phyloP scores from a whole-genome alignment of 2,113 vertebrate genomes.

The Cephalopholis sonnerati region DNA sequence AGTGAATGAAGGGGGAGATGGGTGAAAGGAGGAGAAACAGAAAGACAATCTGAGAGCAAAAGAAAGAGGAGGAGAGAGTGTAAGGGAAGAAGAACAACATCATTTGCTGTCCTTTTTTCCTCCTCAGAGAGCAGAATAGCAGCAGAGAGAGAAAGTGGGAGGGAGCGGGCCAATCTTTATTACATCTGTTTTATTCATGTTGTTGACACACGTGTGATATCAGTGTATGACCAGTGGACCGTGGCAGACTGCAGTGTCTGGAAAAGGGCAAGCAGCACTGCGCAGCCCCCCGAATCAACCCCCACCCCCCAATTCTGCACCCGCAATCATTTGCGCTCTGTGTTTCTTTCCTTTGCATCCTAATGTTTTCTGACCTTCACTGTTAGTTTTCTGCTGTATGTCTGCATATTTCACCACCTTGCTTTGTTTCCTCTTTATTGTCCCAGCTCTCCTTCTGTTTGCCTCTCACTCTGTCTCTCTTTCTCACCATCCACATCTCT shows the following conservation, averaged over 20 bases:
- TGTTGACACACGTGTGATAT: conserved; percentile 82
- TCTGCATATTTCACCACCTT: conserved; percentile 21
- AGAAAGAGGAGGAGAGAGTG: conserved; percentile 47
- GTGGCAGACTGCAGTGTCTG: conserved; percentile 78
- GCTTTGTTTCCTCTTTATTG: conserved; percentile 33
- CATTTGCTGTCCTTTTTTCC: conserved; percentile 34
- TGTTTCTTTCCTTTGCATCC: conserved; percentile 50
- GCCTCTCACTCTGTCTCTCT: conserved; percentile 5
- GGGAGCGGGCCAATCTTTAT: conserved; percentile 75
- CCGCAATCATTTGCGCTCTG: conserved; percentile 41
- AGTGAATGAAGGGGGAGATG: conserved; percentile 52
- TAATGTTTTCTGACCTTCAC: conserved; percentile 54
- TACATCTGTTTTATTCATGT: conserved; percentile 87
- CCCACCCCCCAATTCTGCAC: conserved; percentile 45
- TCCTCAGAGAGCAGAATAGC: conserved; percentile 44
- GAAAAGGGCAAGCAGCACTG: conserved; percentile 73
- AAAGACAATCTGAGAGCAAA: conserved; percentile 53
- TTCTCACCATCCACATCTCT: conserved; percentile 41
- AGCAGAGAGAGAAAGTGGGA: conserved; percentile 23
- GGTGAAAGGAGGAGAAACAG: conserved; percentile 64
- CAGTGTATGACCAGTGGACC: conserved; percentile 81
- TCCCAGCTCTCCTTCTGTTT: not conserved
- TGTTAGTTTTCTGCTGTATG: not conserved
- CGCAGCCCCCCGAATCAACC: conserved; percentile 43
- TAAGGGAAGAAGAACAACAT: conserved; percentile 56